Evolutionary conservation across 2,797 vertebrate species (phyloP).

Genomic region (Epinephelus malabaricus): DNA sequence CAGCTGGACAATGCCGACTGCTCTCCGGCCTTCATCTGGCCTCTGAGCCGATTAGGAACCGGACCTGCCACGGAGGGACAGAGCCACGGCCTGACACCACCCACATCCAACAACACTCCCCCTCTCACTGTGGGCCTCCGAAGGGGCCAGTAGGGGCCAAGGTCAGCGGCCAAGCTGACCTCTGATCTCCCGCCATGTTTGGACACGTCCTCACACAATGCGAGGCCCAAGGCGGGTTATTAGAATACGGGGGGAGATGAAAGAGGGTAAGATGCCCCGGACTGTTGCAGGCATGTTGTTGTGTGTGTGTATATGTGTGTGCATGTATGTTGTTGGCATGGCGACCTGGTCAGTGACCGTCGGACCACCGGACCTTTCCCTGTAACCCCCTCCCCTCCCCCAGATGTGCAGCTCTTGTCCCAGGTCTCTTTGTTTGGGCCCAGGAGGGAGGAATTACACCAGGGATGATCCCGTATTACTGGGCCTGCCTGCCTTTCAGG

Average conservation of each 20-base stretch:
- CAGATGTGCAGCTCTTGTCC: constrained; percentile 77
- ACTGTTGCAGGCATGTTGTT: constrained; percentile 69
- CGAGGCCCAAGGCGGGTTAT: constrained; percentile 85
- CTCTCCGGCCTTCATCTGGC: constrained; percentile 68
- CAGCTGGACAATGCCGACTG: constrained; percentile 80
- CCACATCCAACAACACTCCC: constrained; percentile 56
- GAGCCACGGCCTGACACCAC: constrained; percentile 70
- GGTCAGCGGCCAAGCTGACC: constrained; percentile 87
- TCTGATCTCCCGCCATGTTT: constrained; percentile 90
- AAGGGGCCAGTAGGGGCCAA: constrained; percentile 77
- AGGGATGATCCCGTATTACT: constrained; percentile 85
- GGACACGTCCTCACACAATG: constrained; percentile 88
- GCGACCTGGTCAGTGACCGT: constrained; percentile 77
- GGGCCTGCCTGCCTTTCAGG: constrained; percentile 78
- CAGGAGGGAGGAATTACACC: constrained; percentile 80
- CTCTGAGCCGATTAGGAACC: constrained; percentile 86
- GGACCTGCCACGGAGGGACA: constrained; percentile 74
- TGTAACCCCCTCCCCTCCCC: constrained; percentile 41
- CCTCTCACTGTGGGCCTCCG: constrained; percentile 41
- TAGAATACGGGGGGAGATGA: constrained; percentile 85
- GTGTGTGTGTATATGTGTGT: constrained; percentile 48
- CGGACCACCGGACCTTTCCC: constrained; percentile 72
- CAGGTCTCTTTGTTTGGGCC: constrained; percentile 78
- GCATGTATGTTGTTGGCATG: constrained; percentile 80
- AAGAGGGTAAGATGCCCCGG: constrained; percentile 78